These are phyloP conservation scores for Prochilodus magdalenae DNA, from an alignment of 2,113 vertebrate species.

Conservation along the genomic window DNA sequence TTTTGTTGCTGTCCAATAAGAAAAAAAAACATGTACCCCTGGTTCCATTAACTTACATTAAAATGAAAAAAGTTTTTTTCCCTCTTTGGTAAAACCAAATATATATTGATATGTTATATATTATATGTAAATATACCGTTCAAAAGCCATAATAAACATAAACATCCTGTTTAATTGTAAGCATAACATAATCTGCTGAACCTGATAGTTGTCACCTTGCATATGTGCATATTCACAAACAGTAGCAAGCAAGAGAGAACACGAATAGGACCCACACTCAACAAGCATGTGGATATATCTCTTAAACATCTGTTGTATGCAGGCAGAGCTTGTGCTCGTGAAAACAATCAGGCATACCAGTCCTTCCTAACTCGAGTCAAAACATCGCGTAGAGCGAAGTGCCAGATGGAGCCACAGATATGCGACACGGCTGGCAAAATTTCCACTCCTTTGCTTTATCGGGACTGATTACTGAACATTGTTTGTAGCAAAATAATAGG, in stretches of 20 bases:
- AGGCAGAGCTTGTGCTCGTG: slow-evolving; percentile 22
- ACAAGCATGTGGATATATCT: not conserved
- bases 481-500: not conserved
- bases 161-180: too few relatives aligned
- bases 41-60: too few relatives aligned
- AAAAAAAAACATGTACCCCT: too few relatives aligned
- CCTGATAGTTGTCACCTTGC: not conserved
- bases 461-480: not conserved
- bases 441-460: not conserved
- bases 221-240: not conserved
- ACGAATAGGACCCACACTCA: not conserved
- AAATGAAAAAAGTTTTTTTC: too few relatives aligned
- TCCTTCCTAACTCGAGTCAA: slow-evolving; percentile 47
- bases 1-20: too few relatives aligned
- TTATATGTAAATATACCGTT: too few relatives aligned
- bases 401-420: slow-evolving; percentile 75
- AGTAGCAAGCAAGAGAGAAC: not conserved
- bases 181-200: too few relatives aligned
- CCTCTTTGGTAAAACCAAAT: too few relatives aligned
- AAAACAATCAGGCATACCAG: slow-evolving; percentile 52
- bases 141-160: too few relatives aligned
- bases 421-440: slow-evolving; percentile 24
- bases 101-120: too few relatives aligned
- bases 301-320: slow-evolving; percentile 51
- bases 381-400: slow-evolving; percentile 37